phyloP scores from a whole-genome alignment of 1,140 invertebrate species.

The Conopomorpha cramerella region DNA sequence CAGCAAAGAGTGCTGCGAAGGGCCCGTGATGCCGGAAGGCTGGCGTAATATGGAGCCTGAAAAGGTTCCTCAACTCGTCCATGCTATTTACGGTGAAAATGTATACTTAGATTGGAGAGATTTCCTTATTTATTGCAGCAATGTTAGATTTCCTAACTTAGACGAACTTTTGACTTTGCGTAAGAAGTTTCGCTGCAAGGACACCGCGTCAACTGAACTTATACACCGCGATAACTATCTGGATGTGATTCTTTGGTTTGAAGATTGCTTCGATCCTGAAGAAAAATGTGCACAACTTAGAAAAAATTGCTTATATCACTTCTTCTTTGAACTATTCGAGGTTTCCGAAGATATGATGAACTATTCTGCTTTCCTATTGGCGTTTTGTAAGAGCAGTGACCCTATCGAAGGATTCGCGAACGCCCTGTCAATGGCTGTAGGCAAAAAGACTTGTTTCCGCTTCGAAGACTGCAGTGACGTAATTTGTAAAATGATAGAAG shows the following conservation, averaged over 20 bases:
- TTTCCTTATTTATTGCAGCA: constrained; percentile 63
- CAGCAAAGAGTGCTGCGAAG: constrained; percentile 45
- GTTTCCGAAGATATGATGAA: constrained; percentile 49
- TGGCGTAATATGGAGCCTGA: constrained; percentile 58
- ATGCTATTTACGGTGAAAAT: constrained; percentile 51
- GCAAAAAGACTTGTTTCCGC: constrained; percentile 53
- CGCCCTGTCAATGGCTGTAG: constrained; percentile 60
- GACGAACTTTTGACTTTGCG: constrained; percentile 54
- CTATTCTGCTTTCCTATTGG: constrained; percentile 63
- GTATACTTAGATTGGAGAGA: constrained; percentile 65
- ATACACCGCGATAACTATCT: constrained; percentile 40
- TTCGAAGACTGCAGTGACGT: constrained; percentile 46
- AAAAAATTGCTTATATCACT: constrained; percentile 48
- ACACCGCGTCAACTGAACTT: constrained; percentile 41
- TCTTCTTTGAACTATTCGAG: constrained; percentile 61
- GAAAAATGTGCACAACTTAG: constrained; percentile 20
- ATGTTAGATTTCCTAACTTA: constrained; percentile 53
- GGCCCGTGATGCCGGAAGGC: constrained; percentile 42
- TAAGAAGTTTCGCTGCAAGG: constrained; percentile 41
- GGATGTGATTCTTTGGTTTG: constrained; percentile 61
- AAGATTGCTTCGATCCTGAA: constrained; percentile 30
- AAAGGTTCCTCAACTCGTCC: constrained; percentile 48
- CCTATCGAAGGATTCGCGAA: constrained; percentile 59
- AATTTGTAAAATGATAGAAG: constrained; percentile 31
- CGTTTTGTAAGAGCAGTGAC: constrained; percentile 62